Percentiles rank a stretch among this genome's conserved stretches.
phyloP scores from a whole-genome alignment of 2,888 invertebrate genomes.

The Brachyptera risi region DNA sequence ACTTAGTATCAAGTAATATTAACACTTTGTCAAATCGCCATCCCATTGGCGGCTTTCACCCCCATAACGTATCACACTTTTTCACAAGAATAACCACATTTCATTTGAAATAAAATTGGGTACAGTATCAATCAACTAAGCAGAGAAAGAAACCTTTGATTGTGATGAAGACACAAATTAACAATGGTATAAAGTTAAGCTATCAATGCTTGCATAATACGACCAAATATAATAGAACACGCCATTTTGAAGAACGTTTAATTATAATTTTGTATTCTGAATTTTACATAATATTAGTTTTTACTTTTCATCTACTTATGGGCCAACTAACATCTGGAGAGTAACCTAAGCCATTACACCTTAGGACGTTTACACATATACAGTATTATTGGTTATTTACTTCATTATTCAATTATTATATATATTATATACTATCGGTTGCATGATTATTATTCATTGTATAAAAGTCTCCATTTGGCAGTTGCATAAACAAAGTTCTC shows the following conservation, averaged over 20 bases:
- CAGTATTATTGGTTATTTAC: background rate
- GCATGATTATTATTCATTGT: constrained; percentile 17
- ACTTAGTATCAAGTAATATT: too few species aligned
- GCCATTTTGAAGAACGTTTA: too few species aligned
- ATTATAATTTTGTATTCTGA: background rate
- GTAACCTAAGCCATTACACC: background rate
- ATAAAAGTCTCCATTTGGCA: constrained; percentile 15
- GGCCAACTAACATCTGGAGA: background rate
- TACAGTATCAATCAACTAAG: constrained; percentile 5
- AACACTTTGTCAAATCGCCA: too few species aligned
- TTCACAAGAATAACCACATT: background rate
- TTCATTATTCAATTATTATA: too few species aligned
- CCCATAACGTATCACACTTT: background rate
- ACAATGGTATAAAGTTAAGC: too few species aligned
- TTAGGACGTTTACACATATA: background rate
- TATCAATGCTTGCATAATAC: background rate
- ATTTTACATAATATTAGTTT: constrained; percentile 9
- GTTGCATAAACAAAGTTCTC: constrained; percentile 2
- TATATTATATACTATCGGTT: background rate
- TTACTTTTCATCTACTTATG: too few species aligned
- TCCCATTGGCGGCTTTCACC: background rate
- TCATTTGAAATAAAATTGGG: background rate
- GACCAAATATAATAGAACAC: background rate
- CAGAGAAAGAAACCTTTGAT: constrained; percentile 1
- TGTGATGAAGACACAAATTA: background rate